Percentiles rank a stretch among this genome's conserved stretches.
These are phyloP conservation scores for Castor canadensis DNA, from an alignment of 2,113 vertebrate species.

Conservation along the genomic window DNA sequence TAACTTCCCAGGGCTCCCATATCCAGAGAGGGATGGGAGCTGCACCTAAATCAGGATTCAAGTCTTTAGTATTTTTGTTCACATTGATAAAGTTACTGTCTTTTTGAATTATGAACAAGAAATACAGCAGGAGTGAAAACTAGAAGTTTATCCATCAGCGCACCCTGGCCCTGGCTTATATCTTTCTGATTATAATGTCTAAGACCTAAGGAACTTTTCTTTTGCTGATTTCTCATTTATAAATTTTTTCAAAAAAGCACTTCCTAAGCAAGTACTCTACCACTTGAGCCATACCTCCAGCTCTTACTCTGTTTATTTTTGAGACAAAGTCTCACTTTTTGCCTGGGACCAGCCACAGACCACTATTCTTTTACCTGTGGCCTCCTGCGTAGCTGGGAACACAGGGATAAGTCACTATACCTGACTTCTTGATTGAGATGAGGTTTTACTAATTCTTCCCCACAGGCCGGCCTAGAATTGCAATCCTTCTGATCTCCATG, in stretches of 20 bases:
- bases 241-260: not conserved
- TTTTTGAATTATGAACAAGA: not conserved
- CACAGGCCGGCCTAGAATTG: no score
- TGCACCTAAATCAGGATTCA: not conserved
- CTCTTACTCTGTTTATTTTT: no score
- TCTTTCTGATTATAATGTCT: not conserved
- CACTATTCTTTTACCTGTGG: no score
- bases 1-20: not conserved
- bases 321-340: not conserved
- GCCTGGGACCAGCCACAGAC: no score
- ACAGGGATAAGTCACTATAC: no score
- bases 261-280: no score
- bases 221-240: not conserved
- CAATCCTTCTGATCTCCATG: no score
- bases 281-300: no score
- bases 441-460: no score
- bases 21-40: not conserved
- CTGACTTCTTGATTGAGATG: no score
- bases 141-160: accelerated
- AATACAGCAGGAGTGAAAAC: not conserved
- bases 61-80: not conserved
- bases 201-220: not conserved
- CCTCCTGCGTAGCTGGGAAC: no score
- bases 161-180: accelerated
- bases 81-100: not conserved